phyloP scores from a whole-genome alignment of 2,797 vertebrate species.

The Bradypodion pumilum region DNA sequence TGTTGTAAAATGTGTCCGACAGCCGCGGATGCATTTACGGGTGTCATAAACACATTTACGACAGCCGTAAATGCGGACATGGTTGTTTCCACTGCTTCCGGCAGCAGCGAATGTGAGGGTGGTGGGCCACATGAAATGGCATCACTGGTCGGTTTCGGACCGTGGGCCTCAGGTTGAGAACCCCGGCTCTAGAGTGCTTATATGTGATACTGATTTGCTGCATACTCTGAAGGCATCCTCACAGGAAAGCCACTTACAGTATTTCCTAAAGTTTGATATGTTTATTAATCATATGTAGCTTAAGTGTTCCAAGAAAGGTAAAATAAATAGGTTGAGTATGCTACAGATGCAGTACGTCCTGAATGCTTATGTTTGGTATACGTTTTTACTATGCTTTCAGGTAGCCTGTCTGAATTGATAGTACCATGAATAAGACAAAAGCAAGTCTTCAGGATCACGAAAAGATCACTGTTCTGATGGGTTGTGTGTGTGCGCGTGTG shows the following conservation, averaged over 20 bases:
- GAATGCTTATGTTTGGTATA: slow-evolving; percentile 32
- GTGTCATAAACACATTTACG: no score
- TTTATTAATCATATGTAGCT: slow-evolving; percentile 36
- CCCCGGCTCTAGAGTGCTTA: not conserved
- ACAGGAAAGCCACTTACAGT: slow-evolving; percentile 28
- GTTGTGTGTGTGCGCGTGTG: no score
- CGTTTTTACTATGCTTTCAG: slow-evolving; percentile 39
- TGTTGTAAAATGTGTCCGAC: no score
- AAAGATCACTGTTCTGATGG: not conserved
- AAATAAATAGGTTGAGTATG: not conserved
- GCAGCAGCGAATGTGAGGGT: no score
- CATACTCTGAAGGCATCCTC: slow-evolving; percentile 59
- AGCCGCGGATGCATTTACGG: no score
- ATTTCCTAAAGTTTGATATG: slow-evolving; percentile 3
- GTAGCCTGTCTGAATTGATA: slow-evolving; percentile 27
- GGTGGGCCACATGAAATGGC: no score
- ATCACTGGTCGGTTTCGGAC: no score
- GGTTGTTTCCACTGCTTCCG: no score
- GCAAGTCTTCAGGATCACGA: slow-evolving; percentile 1
- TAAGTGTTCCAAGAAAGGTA: slow-evolving; percentile 47
- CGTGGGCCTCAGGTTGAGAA: no score
- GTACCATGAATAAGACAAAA: not conserved
- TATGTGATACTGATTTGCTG: not conserved
- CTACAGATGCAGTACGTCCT: slow-evolving; percentile 26
- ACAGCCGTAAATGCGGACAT: no score